These are phyloP conservation scores for Drosophila algonquin DNA, from an alignment of 2,888 invertebrate genomes.

Conservation along the genomic window DNA sequence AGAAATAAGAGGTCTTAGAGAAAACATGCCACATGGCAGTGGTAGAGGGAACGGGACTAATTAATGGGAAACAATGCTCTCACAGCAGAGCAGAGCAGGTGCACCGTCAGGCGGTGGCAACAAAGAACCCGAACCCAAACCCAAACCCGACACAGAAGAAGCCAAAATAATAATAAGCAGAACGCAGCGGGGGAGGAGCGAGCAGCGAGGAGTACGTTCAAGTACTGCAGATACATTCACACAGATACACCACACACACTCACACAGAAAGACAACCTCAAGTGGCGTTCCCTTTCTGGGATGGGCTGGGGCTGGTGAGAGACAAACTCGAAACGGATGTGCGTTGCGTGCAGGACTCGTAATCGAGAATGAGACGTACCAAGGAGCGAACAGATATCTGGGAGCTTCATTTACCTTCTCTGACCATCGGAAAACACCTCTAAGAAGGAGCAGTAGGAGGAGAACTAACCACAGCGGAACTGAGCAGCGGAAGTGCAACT, in stretches of 20 bases:
- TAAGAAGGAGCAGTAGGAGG: constrained; percentile 14
- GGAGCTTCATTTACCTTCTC: constrained; percentile 27
- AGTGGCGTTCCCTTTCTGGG: constrained; percentile 20
- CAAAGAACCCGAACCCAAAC: background rate
- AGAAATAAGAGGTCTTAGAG: background rate
- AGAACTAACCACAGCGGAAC: constrained; percentile 51
- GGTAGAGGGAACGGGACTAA: constrained; percentile 1
- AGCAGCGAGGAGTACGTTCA: background rate
- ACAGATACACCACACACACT: background rate
- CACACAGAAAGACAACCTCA: constrained; percentile 23
- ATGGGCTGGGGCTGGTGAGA: background rate
- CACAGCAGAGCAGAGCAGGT: constrained; percentile 23
- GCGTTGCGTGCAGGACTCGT: constrained; percentile 47
- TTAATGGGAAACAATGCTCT: constrained; percentile 58
- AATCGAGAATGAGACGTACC: constrained; percentile 6
- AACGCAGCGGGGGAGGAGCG: constrained; percentile 54
- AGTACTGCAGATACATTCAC: constrained; percentile 15
- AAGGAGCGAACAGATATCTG: constrained; percentile 34
- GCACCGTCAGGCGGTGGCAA: constrained; percentile 28
- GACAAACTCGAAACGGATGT: constrained; percentile 40
- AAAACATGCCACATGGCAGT: background rate
- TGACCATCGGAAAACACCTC: constrained; percentile 1
- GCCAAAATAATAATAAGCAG: constrained; percentile 64
- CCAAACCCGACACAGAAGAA: constrained; percentile 21
- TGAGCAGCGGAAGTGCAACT: constrained; percentile 47